phyloP scores from a whole-genome alignment of 1,140 invertebrate genomes.

The Ceratitis capitata region DNA sequence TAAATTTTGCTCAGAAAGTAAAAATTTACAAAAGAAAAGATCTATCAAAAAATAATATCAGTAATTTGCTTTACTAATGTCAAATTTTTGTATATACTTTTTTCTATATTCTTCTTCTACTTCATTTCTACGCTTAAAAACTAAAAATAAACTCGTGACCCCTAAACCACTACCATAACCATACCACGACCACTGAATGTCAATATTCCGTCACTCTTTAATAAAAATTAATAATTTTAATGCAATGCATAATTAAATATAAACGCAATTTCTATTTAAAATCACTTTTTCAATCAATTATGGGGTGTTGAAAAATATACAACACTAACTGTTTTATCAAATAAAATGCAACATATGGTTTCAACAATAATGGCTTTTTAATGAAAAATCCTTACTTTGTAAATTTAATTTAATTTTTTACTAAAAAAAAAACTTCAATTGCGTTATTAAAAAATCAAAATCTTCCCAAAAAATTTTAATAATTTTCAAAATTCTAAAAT shows the following conservation, averaged over 20 bases:
- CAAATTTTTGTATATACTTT: slow-evolving; percentile 40
- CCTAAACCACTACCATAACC: not conserved
- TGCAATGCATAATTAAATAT: not conserved
- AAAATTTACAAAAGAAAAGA: not conserved
- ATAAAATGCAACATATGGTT: not conserved
- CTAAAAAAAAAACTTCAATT: not conserved
- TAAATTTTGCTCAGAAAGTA: not conserved
- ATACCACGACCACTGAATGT: not conserved
- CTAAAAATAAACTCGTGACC: slow-evolving; percentile 8
- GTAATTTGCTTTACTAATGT: slow-evolving; percentile 34
- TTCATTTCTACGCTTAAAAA: slow-evolving; percentile 19
- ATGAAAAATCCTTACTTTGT: not conserved
- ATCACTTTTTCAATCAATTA: not conserved
- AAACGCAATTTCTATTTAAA: not conserved
- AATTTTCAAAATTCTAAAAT: not conserved
- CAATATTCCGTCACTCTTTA: not conserved
- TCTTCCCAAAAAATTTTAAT: not conserved
- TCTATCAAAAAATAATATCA: not conserved
- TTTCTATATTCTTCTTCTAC: slow-evolving; percentile 30
- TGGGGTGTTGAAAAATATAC: not conserved
- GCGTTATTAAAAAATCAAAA: not conserved
- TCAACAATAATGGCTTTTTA: not conserved
- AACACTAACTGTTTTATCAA: not conserved
- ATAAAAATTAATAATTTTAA: not conserved
- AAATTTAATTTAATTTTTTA: no score